These are phyloP conservation scores for Antedon mediterranea DNA, from an alignment of 53 echinoderm and acorn worm genomes.

Conservation along the genomic window DNA sequence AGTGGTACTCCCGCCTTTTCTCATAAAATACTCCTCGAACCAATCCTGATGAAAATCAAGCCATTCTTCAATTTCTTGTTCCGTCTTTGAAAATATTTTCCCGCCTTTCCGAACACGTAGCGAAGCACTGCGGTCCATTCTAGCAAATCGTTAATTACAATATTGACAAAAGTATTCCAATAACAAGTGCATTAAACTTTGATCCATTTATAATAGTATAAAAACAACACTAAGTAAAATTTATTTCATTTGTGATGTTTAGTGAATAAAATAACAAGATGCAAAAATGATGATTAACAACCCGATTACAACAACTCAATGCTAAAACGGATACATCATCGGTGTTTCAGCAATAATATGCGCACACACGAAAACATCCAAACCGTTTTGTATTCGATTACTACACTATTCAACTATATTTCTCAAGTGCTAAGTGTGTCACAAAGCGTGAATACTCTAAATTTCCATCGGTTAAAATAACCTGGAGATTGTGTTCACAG, in stretches of 20 bases:
- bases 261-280: too few relatives aligned
- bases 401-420: background rate
- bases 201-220: background rate
- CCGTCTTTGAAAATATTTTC: background rate
- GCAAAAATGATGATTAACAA: too few relatives aligned
- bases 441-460: background rate
- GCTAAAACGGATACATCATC: background rate
- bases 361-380: background rate
- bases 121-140: background rate
- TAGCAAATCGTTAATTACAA: background rate
- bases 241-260: background rate
- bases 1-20: slow-evolving; percentile 31
- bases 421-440: background rate
- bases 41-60: slow-evolving; percentile 66
- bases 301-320: too few relatives aligned
- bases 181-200: background rate
- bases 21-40: slow-evolving; percentile 84
- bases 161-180: background rate
- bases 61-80: slow-evolving; percentile 64
- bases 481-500: background rate
- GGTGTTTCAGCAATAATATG: background rate
- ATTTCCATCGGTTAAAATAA: background rate
- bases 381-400: background rate
- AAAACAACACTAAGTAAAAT: background rate
- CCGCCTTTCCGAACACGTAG: background rate